phyloP scores from a whole-genome alignment of 2,888 invertebrate species.

The Pandemis heparana region DNA sequence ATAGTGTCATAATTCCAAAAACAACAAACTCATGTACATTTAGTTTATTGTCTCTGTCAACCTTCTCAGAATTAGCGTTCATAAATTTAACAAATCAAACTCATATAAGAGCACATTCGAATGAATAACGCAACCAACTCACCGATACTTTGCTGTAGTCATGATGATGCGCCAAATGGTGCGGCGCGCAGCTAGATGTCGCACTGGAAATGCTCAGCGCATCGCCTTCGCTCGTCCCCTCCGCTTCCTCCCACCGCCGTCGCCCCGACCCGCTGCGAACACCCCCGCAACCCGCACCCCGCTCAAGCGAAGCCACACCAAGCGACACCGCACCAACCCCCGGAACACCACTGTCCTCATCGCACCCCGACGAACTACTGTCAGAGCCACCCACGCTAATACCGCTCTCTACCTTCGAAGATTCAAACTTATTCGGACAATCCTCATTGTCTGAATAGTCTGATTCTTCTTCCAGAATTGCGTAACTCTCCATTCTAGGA shows the following conservation, averaged over 20 bases:
- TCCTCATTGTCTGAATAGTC: constrained; percentile 54
- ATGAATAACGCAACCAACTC: constrained; percentile 52
- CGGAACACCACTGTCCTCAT: constrained; percentile 78
- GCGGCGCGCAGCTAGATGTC: constrained; percentile 79
- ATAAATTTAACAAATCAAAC: not conserved
- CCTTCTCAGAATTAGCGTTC: too few relatives aligned
- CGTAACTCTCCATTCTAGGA: constrained; percentile 60
- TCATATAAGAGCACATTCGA: not conserved
- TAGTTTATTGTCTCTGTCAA: not conserved
- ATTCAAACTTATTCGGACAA: constrained; percentile 57
- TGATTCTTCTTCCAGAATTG: constrained; percentile 63
- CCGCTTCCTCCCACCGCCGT: constrained; percentile 79
- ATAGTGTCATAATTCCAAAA: too few relatives aligned
- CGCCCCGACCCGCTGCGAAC: constrained; percentile 84
- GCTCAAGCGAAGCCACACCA: constrained; percentile 83
- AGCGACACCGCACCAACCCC: constrained; percentile 70
- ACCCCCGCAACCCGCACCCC: constrained; percentile 66
- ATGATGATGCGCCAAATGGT: constrained; percentile 75
- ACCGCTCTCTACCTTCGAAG: constrained; percentile 75
- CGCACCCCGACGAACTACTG: constrained; percentile 73
- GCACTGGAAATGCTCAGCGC: constrained; percentile 81
- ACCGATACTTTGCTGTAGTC: constrained; percentile 82
- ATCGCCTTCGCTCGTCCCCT: constrained; percentile 78
- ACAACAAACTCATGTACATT: not conserved
- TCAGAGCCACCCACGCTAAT: constrained; percentile 72